Evolutionary conservation across 2,113 vertebrate species (phyloP), one percentile per base, ranked within the genome.

Genomic region (Alethe castanea): DNA sequence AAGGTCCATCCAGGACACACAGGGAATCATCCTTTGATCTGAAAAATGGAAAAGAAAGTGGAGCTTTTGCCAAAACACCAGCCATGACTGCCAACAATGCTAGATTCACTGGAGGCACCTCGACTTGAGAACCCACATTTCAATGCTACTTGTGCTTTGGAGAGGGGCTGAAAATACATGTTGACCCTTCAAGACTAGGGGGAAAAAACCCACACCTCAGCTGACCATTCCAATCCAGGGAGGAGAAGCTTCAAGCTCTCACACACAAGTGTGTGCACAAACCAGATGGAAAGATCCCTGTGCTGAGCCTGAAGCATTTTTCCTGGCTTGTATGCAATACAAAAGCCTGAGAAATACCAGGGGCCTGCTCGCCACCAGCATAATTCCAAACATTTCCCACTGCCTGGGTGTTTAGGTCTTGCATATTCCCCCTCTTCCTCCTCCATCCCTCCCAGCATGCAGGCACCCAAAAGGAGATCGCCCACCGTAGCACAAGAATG

Each of bases 21-120:
- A 7, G 22, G 18, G 10, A 92, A 56, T 7, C 6, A 28, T 79
- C 8, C 19, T 86, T 54, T 36, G n/a, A 50, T 25, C 19, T 1
- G 0, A 54, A 79, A 47, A 40, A 52, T 0, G 3, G 47, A 73
- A 47, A 50, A 92, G 22, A 87, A 94, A 67, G 12, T 5, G 31
- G 33, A 92, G 17, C 22, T 86, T 33, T 64, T 47, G 64, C 7
- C 3, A 59, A 86, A 88, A 54, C 0, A 1, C 13, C 76, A 54
- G 15, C 12, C 20, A 35, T 0, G 0, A 71, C 25, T 2, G 3
- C 25, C 9, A 23, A 23, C 56, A 64, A 61, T 18, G 7, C 14
- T 40, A 59, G 3, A 33, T 71, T 81, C 70, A 56, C 17, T 36
- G 48, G 3, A 14, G 16, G 35, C n/a, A 59, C 42, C 44, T 82